A percentile compares a stretch with the other conserved stretches of the same genome.
phyloP scores from a whole-genome alignment of 2,797 vertebrate species.

The Acipenser transmontanus region DNA sequence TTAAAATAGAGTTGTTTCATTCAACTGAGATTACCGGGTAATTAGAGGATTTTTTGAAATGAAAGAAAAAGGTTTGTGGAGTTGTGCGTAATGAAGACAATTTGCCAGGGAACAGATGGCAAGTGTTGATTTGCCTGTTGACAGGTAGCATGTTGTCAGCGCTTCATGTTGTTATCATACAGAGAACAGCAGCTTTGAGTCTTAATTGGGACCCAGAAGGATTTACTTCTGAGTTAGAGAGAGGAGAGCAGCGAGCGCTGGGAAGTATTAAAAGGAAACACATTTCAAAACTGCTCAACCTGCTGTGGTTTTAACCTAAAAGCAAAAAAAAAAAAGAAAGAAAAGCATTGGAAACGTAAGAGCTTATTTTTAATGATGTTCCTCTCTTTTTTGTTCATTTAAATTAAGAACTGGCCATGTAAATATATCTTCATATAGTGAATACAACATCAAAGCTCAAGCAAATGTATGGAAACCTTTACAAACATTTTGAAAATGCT shows the following conservation, averaged over 20 bases:
- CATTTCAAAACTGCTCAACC: constrained; percentile 56
- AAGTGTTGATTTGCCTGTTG: constrained; percentile 81
- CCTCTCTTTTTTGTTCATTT: constrained; percentile 10
- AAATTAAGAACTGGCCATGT: constrained; percentile 24
- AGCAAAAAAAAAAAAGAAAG: constrained; percentile 10
- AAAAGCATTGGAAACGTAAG: constrained; percentile 19
- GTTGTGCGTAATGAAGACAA: constrained; percentile 70
- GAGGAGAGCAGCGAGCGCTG: constrained; percentile 35
- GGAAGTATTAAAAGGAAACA: constrained; percentile 50
- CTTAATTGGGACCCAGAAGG: constrained; percentile 92
- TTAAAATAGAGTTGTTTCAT: constrained; percentile 44
- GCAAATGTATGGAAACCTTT: too few relatives aligned
- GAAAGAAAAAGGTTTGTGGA: constrained; percentile 45
- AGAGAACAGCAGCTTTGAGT: constrained; percentile 82
- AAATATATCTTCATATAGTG: background rate
- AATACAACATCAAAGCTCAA: too few relatives aligned
- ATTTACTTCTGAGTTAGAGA: constrained; percentile 59
- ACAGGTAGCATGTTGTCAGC: constrained; percentile 87
- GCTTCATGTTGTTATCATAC: constrained; percentile 79
- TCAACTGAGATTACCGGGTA: constrained; percentile 50
- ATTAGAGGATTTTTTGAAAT: constrained; percentile 53
- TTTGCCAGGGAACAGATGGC: constrained; percentile 84
- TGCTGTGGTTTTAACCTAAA: constrained; percentile 36
- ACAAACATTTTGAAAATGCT: too few relatives aligned
- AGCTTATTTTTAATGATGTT: constrained; percentile 9